Evolutionary conservation across 2,888 invertebrate genomes (phyloP), one percentile per base, ranked within the genome.

Genomic region (Melinaea menophilus): DNA sequence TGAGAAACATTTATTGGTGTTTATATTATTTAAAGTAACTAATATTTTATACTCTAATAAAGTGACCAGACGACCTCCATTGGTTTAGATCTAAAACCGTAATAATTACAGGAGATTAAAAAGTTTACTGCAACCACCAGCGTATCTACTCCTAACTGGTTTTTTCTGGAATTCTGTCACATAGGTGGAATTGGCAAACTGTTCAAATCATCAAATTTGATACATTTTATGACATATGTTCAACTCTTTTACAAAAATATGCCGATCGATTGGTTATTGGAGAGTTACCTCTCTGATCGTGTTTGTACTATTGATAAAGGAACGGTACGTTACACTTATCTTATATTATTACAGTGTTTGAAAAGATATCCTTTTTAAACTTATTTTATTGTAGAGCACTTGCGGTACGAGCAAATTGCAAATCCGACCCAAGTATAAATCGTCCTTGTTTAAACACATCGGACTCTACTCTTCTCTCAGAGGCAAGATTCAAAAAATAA

Each of bases 231-330:
- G 48, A 96, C 97, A 71, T 99, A 98, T 84, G 95, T 99, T 75
- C 94, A 99, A 80, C 95, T 99, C 93, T 99, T 99, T 82, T 97
- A 97, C 86, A 95, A 94, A 78, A 97, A 98, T 78, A 98, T 98
- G 88, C 99, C 99, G 0, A 98, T 98, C 0, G 99, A 99, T 80
- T 99, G 99, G 99, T 91, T 99, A 5, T 87, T 99, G 11, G 97
- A 98, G 75, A 95, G 97, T 80, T 94, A 98, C 69, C 93, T 98
- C 61, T 94, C 95, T 64, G 97, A 97, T 3, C 96, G 96, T 84
- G 95, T 95, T n/a, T 99, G 99, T 86, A 94, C 94, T 2, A 93
- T 95, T 69, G 95, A 95, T 71, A 95, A 95, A 78, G 93, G 93
- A 75, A 85, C 90, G 67, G 95, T 95, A 82, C 93, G 94, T 91